phyloP scores from a whole-genome alignment of 2,113 vertebrate genomes.

The Equus przewalskii region DNA sequence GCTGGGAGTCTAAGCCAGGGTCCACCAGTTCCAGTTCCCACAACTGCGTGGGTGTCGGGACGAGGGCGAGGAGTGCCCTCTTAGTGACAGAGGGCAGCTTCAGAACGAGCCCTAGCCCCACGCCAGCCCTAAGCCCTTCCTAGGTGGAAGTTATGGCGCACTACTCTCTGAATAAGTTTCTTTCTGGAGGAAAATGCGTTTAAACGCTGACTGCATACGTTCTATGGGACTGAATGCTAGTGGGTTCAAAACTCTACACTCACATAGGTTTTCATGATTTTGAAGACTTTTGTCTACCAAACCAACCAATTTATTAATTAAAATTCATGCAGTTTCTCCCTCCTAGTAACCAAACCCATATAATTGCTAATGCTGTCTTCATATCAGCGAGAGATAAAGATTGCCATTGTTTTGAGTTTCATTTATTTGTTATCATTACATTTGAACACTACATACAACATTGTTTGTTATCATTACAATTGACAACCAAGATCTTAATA shows the following conservation, averaged over 20 bases:
- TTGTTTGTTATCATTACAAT: not conserved
- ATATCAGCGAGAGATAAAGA: not conserved
- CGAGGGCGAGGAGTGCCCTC: no score
- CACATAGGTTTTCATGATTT: not conserved
- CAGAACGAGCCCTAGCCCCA: no score
- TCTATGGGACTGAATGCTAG: fast-evolving
- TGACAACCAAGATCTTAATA: not conserved
- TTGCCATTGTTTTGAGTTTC: not conserved
- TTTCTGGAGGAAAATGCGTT: not conserved
- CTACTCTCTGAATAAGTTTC: not conserved
- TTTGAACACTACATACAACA: no score
- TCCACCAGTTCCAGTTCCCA: not conserved
- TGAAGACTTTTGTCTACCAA: not conserved
- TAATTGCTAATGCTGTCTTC: fast-evolving
- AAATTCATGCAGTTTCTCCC: not conserved
- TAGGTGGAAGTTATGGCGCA: not conserved
- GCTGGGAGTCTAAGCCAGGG: no score
- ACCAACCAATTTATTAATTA: not conserved
- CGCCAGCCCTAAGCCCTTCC: not conserved
- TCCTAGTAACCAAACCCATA: not conserved
- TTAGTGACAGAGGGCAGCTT: not conserved
- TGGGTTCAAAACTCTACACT: not conserved
- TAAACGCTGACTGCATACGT: not conserved
- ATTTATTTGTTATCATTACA: no score
- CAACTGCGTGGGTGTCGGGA: not conserved